These are phyloP conservation scores for Druon quercuslanigerum DNA, from an alignment of 1,140 invertebrate genomes.

Conservation along the genomic window DNA sequence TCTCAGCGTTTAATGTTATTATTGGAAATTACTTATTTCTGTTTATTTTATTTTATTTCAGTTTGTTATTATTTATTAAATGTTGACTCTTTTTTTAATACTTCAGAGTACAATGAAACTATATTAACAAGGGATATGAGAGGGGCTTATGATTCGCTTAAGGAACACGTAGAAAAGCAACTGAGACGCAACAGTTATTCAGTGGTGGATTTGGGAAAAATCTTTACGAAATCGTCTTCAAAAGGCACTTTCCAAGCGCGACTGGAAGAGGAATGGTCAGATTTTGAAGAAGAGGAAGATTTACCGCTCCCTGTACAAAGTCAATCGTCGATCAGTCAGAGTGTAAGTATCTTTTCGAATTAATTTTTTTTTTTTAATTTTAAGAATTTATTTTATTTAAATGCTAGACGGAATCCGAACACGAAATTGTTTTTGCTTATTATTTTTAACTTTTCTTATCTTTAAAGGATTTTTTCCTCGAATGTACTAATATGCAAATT, in stretches of 20 bases:
- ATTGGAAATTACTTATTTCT: not conserved
- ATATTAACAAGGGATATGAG: conserved; percentile 72
- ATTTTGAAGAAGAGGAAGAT: conserved; percentile 44
- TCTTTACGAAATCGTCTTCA: conserved; percentile 38
- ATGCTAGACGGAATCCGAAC: too few species aligned
- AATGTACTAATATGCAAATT: too few species aligned
- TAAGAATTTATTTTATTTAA: too few species aligned
- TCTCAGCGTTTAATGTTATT: too few species aligned
- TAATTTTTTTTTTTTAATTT: not conserved
- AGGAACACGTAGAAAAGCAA: conserved; percentile 78
- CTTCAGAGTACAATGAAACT: conserved; percentile 55
- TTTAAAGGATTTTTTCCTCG: too few species aligned
- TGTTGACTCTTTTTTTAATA: conserved; percentile 24
- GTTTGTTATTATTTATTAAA: conserved; percentile 19
- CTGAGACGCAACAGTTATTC: conserved; percentile 82
- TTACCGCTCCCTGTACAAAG: not conserved
- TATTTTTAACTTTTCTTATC: too few species aligned
- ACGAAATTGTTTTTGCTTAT: too few species aligned
- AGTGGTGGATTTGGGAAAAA: conserved; percentile 77
- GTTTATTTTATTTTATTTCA: not conserved
- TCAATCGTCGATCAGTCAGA: not conserved
- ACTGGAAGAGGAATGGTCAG: conserved; percentile 18
- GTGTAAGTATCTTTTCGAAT: not conserved
- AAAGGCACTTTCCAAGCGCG: conserved; percentile 13
- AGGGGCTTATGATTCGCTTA: conserved; percentile 77